These are phyloP conservation scores for Anarhynchus alexandrinus DNA, from an alignment of 2,113 vertebrate species.

Conservation along the genomic window DNA sequence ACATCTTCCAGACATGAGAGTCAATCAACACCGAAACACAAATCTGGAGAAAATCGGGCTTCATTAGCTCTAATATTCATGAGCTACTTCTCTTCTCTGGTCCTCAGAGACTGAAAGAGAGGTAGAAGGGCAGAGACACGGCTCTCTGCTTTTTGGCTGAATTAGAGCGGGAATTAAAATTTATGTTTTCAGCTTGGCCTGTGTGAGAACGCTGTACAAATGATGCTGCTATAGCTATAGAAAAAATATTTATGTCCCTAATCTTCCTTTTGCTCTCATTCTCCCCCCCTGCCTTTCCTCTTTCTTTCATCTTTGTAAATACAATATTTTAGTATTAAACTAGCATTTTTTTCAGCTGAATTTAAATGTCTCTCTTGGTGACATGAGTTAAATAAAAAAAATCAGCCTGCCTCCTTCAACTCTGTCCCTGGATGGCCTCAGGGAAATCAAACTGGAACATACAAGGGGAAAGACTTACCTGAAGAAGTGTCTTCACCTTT, in stretches of 20 bases:
- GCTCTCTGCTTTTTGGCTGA: background rate
- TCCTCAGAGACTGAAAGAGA: background rate
- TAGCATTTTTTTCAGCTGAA: background rate
- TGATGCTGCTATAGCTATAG: background rate
- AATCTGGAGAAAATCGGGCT: conserved; percentile 16
- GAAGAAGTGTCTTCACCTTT: background rate
- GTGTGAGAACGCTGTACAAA: background rate
- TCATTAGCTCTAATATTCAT: conserved; percentile 29
- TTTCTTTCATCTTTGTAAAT: background rate
- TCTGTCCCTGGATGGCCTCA: background rate
- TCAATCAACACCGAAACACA: background rate
- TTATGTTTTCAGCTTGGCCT: background rate
- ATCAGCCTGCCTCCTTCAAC: background rate
- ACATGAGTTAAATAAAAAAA: background rate
- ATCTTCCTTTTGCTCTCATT: background rate
- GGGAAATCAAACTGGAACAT: background rate
- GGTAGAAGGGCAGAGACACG: background rate
- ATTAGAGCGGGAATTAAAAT: background rate
- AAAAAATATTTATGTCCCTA: background rate
- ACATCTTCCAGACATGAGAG: background rate
- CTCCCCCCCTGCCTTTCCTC: background rate
- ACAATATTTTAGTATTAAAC: background rate
- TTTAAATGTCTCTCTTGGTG: background rate
- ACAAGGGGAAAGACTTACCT: background rate
- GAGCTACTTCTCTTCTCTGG: background rate